Evolutionary conservation across 2,888 invertebrate species (phyloP).

Genomic region (Eustalomyia histrio): DNA sequence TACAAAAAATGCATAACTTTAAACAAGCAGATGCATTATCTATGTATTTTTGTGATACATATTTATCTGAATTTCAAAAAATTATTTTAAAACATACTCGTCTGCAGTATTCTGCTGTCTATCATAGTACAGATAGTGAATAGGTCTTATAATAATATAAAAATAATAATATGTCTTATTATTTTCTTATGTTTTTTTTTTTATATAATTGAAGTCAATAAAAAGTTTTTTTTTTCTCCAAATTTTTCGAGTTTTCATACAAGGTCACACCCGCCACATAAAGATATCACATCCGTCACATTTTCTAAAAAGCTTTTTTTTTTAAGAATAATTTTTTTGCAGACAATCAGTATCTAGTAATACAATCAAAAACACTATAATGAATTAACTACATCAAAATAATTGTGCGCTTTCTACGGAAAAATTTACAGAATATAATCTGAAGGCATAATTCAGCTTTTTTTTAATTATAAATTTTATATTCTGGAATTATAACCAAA

Average conservation of each 20-base stretch:
- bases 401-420: slow-evolving; percentile 1
- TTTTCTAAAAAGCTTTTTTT: no score
- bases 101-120: no score
- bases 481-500: neutral
- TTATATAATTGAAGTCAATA: slow-evolving; percentile 7
- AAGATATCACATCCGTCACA: no score
- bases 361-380: neutral
- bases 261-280: neutral
- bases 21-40: no score
- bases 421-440: slow-evolving; percentile 39
- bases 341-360: neutral
- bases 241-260: slow-evolving; percentile 7
- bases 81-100: no score
- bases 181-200: neutral
- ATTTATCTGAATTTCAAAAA: neutral
- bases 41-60: no score
- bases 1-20: no score
- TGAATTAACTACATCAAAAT: neutral
- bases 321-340: neutral
- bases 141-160: neutral
- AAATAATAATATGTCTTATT: neutral
- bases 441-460: slow-evolving; percentile 48
- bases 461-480: slow-evolving; percentile 9
- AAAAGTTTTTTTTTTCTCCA: neutral
- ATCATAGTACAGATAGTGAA: no score